These are phyloP conservation scores for Chionoecetes opilio DNA, from an alignment of 1,140 invertebrate species.

Conservation along the genomic window DNA sequence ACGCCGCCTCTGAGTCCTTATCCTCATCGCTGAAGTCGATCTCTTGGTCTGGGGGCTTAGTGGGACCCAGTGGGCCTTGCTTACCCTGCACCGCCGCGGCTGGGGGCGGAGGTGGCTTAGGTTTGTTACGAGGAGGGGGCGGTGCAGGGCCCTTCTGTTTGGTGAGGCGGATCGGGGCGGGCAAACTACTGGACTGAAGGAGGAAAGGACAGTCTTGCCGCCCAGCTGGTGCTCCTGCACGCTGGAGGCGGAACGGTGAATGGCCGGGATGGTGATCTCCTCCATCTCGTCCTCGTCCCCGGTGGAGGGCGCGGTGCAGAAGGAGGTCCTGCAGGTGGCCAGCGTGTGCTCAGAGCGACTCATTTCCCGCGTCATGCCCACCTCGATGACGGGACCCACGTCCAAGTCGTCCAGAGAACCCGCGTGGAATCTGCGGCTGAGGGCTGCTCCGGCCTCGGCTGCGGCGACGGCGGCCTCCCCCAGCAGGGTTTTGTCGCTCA, in stretches of 20 bases:
- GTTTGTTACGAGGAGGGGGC: conserved; percentile 68
- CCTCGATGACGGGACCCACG: conserved; percentile 72
- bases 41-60: background rate
- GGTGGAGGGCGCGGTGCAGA: background rate
- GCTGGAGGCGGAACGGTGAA: conserved; percentile 56
- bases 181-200: conserved; percentile 67
- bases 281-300: background rate
- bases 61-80: background rate
- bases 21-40: background rate
- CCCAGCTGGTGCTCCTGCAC: conserved; percentile 58
- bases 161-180: conserved; percentile 9
- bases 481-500: conserved; percentile 66
- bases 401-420: conserved; percentile 77
- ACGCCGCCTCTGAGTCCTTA: background rate
- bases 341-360: conserved; percentile 77
- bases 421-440: conserved; percentile 80
- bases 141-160: conserved; percentile 75
- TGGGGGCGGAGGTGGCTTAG: conserved; percentile 30
- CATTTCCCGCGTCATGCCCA: conserved; percentile 68
- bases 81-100: background rate
- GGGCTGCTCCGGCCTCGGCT: conserved; percentile 42
- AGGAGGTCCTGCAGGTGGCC: conserved; percentile 50
- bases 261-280: background rate
- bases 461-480: conserved; percentile 11
- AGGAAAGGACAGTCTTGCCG: conserved; percentile 68